Evolutionary conservation across 2,113 vertebrate species (phyloP).

Genomic region (Acinonyx jubatus): DNA sequence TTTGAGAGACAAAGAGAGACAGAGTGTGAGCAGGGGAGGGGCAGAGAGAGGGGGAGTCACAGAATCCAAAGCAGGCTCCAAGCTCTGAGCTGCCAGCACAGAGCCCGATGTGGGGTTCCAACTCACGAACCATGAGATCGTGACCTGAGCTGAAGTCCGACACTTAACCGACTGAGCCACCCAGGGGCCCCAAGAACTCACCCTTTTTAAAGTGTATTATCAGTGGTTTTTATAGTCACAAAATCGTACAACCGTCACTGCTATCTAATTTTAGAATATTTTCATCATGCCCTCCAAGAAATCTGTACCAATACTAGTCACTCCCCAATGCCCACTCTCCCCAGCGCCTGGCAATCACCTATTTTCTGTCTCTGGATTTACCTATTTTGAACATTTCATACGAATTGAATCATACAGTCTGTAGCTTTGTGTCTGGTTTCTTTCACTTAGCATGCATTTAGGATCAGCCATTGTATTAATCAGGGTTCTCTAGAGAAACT

Average conservation of each 20-base stretch:
- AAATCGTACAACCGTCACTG: background rate
- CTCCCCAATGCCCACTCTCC: background rate
- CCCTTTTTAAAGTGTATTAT: background rate
- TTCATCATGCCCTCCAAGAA: background rate
- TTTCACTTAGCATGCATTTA: constrained; percentile 13
- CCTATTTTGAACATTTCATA: background rate
- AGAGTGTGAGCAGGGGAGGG: no score
- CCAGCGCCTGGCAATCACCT: background rate
- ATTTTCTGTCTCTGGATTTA: background rate
- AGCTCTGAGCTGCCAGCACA: no score
- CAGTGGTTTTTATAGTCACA: background rate
- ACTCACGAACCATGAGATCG: no score
- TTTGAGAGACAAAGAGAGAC: no score
- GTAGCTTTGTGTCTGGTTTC: background rate
- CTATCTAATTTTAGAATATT: constrained; percentile 25
- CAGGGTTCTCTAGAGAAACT: background rate
- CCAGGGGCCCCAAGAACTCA: background rate
- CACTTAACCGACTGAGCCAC: no score
- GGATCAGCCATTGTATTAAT: background rate
- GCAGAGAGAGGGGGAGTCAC: no score
- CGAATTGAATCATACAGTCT: background rate
- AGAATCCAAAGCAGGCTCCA: no score
- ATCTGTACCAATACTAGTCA: background rate
- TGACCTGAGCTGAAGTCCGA: no score
- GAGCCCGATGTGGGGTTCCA: no score